These are phyloP conservation scores for Agapostemon virescens DNA, from an alignment of 2,888 invertebrate genomes.

Conservation along the genomic window DNA sequence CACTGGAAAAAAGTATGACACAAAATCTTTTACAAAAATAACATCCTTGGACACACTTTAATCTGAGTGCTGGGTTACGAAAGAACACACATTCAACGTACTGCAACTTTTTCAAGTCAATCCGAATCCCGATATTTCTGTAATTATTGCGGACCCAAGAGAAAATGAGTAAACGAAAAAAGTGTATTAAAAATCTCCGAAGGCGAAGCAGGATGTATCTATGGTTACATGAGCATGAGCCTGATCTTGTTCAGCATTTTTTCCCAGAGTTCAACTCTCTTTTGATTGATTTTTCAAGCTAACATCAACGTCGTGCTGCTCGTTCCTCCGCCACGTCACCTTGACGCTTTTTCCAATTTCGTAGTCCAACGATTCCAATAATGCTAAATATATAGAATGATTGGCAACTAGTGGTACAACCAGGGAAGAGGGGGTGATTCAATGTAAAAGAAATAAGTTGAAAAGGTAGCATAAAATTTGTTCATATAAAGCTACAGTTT, in stretches of 20 bases:
- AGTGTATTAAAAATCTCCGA: not conserved
- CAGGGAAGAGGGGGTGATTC: too few species aligned
- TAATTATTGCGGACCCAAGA: not conserved
- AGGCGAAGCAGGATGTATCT: not conserved
- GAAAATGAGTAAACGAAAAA: not conserved
- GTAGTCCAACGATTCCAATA: not conserved
- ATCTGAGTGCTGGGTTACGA: not conserved
- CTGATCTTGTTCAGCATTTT: not conserved
- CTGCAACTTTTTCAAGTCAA: not conserved
- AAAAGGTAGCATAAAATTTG: not conserved
- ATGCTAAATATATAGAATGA: not conserved
- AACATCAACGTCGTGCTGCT: slow-evolving; percentile 5
- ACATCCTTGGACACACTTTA: not conserved
- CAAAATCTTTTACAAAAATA: not conserved
- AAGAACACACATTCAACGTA: not conserved
- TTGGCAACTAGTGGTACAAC: not conserved
- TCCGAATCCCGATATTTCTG: not conserved
- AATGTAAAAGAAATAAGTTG: too few species aligned
- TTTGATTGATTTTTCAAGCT: slow-evolving; percentile 6
- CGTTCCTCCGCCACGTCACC: not conserved
- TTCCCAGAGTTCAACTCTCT: not conserved
- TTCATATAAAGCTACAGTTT: too few species aligned
- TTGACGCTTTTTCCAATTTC: not conserved
- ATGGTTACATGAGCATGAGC: not conserved
- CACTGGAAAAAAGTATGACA: too few species aligned